phyloP scores from a whole-genome alignment of 2,888 invertebrate species.

The Ormyrus rosae region DNA sequence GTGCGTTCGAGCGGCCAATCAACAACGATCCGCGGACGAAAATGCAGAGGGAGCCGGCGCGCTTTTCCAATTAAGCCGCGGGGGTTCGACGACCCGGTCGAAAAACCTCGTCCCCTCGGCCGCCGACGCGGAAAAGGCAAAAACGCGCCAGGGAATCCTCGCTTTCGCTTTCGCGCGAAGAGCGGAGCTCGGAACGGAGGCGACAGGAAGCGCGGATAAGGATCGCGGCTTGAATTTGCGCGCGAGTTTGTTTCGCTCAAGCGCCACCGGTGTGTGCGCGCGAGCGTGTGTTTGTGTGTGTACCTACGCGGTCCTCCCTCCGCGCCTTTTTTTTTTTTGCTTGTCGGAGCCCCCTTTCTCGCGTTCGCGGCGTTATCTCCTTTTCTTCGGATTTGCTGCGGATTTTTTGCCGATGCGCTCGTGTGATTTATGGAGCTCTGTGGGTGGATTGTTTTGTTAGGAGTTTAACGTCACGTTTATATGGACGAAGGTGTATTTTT shows the following conservation, averaged over 20 bases:
- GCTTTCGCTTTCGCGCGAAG: conserved; percentile 23
- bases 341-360: not conserved
- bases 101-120: too few relatives aligned
- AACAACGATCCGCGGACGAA: too few relatives aligned
- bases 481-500: too few relatives aligned
- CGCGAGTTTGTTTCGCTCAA: conserved; percentile 27
- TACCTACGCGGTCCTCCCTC: not conserved
- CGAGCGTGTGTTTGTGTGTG: not conserved
- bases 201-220: conserved; percentile 44
- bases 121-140: too few relatives aligned
- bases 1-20: too few relatives aligned
- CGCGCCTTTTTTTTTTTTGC: not conserved
- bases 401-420: not conserved
- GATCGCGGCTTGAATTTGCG: conserved; percentile 28
- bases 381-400: conserved; percentile 12
- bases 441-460: too few relatives aligned
- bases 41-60: too few relatives aligned
- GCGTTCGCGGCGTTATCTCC: not conserved
- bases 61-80: too few relatives aligned
- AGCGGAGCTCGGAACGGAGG: not conserved
- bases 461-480: too few relatives aligned
- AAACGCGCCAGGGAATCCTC: conserved; percentile 7
- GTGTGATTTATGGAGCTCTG: too few relatives aligned
- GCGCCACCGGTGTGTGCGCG: not conserved
- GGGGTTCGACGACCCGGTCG: too few relatives aligned